These are phyloP conservation scores for Brienomyrus brachyistius DNA, from an alignment of 2,113 vertebrate genomes.

Conservation along the genomic window DNA sequence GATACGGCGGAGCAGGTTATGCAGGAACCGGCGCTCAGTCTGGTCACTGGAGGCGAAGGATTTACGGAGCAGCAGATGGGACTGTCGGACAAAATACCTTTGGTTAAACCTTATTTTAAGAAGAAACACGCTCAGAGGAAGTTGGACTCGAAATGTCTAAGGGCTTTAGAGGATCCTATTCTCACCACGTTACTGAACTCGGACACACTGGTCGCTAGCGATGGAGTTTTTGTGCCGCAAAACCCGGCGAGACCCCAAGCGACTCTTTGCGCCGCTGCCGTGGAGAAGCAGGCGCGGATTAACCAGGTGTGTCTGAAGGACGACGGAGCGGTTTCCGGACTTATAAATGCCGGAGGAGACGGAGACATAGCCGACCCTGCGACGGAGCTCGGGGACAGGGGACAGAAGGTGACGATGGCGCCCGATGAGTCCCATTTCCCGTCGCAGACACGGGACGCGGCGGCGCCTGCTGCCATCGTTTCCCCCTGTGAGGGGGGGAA, in stretches of 20 bases:
- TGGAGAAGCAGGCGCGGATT: slow-evolving; percentile 75
- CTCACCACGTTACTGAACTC: slow-evolving; percentile 78
- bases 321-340: slow-evolving; percentile 36
- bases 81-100: slow-evolving; percentile 77
- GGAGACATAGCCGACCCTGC: slow-evolving; percentile 55
- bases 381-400: slow-evolving; percentile 46
- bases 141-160: slow-evolving; percentile 74
- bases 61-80: slow-evolving; percentile 67
- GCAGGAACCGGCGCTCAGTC: slow-evolving; percentile 56
- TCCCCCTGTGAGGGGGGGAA: slow-evolving; percentile 65
- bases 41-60: slow-evolving; percentile 56
- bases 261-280: slow-evolving; percentile 71
- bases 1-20: slow-evolving; percentile 49
- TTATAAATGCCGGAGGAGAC: slow-evolving; percentile 42
- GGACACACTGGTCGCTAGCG: slow-evolving; percentile 67
- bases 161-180: slow-evolving; percentile 77
- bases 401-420: slow-evolving; percentile 46
- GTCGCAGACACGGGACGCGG: slow-evolving; percentile 48
- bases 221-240: slow-evolving; percentile 78
- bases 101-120: slow-evolving; percentile 92
- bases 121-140: slow-evolving; percentile 85
- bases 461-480: slow-evolving; percentile 56
- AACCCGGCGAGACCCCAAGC: slow-evolving; percentile 58
- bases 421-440: slow-evolving; percentile 54
- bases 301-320: slow-evolving; percentile 63